Evolutionary conservation across 2,888 invertebrate genomes (phyloP).

Genomic region (Rhopalosiphum nymphaeae): DNA sequence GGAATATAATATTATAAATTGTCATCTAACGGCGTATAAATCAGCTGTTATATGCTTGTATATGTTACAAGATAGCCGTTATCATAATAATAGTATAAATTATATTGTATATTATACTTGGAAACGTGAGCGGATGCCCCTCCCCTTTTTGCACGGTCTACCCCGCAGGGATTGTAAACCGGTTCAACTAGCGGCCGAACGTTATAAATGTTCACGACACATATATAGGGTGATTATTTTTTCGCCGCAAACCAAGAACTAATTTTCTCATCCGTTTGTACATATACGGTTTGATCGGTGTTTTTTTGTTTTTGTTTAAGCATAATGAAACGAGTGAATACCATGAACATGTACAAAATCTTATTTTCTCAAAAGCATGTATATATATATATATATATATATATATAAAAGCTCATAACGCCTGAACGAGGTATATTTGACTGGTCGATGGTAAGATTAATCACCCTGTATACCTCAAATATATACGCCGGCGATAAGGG

Average conservation of each 20-base stretch:
- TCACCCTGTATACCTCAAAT: neutral
- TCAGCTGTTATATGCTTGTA: neutral
- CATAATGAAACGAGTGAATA: neutral
- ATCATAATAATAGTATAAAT: neutral
- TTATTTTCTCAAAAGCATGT: neutral
- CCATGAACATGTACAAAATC: neutral
- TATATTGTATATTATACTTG: neutral
- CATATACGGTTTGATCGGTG: neutral
- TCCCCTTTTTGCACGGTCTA: neutral
- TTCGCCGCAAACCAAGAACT: neutral
- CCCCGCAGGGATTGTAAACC: slow-evolving; percentile 55
- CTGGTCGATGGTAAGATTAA: neutral
- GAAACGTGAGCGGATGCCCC: neutral
- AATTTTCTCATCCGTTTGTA: neutral
- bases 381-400: neutral
- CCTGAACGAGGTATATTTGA: neutral
- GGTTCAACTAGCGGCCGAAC: slow-evolving; percentile 10
- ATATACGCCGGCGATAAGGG: neutral
- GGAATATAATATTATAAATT: neutral
- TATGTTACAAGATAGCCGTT: neutral
- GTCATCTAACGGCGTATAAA: neutral
- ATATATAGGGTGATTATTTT: neutral
- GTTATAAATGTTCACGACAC: neutral
- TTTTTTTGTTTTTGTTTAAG: neutral
- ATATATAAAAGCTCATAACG: neutral